These are phyloP conservation scores for Mastigias papua DNA, from an alignment of 30 jellyfish, hydroid and myxozoan species.

Conservation along the genomic window DNA sequence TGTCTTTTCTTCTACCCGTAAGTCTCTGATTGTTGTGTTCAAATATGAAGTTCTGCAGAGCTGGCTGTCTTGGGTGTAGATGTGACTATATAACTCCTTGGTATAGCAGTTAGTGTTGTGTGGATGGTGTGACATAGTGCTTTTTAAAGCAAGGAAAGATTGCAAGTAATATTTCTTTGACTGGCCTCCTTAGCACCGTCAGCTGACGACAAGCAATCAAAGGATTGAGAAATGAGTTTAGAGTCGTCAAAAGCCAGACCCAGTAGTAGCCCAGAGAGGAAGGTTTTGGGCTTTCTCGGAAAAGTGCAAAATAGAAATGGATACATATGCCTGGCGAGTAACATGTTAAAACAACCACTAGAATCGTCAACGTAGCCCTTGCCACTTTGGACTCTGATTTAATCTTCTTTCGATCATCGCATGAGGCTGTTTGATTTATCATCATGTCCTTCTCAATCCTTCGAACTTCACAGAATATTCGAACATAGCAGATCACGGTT, in stretches of 20 bases:
- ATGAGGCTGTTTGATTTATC: slow-evolving; percentile 21
- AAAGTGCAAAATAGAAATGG: slow-evolving; percentile 37
- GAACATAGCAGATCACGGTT: slow-evolving; percentile 14
- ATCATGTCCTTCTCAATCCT: slow-evolving; percentile 57
- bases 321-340: slow-evolving; percentile 30
- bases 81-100: no score
- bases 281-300: background rate
- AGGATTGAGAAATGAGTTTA: slow-evolving; percentile 48
- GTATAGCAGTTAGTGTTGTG: no score
- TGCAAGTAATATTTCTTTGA: slow-evolving; percentile 1
- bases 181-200: slow-evolving; percentile 23
- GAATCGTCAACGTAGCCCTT: slow-evolving; percentile 52
- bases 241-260: slow-evolving; percentile 45
- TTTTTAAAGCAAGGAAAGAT: no score
- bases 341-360: slow-evolving; percentile 17
- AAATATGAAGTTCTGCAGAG: no score
- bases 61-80: no score
- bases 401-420: slow-evolving; percentile 36
- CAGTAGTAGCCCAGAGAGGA: slow-evolving; percentile 24
- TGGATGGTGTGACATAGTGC: no score
- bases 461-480: slow-evolving; percentile 43
- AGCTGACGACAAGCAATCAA: slow-evolving; percentile 60
- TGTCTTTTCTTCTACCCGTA: no score
- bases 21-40: no score
- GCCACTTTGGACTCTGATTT: slow-evolving; percentile 58